Evolutionary conservation across 2,888 invertebrate species (phyloP).

Genomic region (Silvanus unidentatus): DNA sequence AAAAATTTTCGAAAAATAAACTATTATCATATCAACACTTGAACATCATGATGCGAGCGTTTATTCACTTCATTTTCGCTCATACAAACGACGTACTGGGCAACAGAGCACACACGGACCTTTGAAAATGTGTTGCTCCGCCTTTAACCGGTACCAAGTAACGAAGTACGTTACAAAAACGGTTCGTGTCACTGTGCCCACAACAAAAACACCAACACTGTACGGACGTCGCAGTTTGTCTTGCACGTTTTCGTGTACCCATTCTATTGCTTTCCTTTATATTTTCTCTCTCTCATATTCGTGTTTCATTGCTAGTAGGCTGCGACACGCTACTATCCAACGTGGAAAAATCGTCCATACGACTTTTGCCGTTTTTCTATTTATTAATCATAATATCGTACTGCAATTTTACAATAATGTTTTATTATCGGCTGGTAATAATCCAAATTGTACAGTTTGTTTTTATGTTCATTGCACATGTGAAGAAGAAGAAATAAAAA

Average conservation of each 20-base stretch:
- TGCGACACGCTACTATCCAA: slow-evolving; percentile 35
- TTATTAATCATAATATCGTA: slow-evolving; percentile 23
- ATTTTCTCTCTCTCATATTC: slow-evolving; percentile 34
- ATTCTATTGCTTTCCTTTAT: slow-evolving; percentile 43
- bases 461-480: slow-evolving; percentile 19
- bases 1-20: too few relatives aligned
- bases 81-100: slow-evolving; percentile 37
- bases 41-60: slow-evolving; percentile 23
- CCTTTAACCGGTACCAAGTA: slow-evolving; percentile 26
- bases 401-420: too few relatives aligned
- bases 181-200: slow-evolving; percentile 17
- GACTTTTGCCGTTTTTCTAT: slow-evolving; percentile 18
- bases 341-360: slow-evolving; percentile 27
- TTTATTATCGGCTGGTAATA: too few relatives aligned
- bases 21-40: too few relatives aligned
- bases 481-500: slow-evolving; percentile 14
- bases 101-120: slow-evolving; percentile 33
- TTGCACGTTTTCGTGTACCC: slow-evolving; percentile 42
- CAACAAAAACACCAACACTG: slow-evolving; percentile 29
- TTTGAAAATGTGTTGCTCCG: slow-evolving; percentile 37
- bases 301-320: slow-evolving; percentile 41
- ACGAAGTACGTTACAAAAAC: slow-evolving; percentile 8
- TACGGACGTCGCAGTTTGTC: slow-evolving; percentile 24
- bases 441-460: slow-evolving; percentile 25
- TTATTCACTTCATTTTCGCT: slow-evolving; percentile 40